A percentile compares a stretch with the other conserved stretches of the same genome.
Conservation (phyloP, 2,888 invertebrate species). For the Microchrysa polita region DNA sequence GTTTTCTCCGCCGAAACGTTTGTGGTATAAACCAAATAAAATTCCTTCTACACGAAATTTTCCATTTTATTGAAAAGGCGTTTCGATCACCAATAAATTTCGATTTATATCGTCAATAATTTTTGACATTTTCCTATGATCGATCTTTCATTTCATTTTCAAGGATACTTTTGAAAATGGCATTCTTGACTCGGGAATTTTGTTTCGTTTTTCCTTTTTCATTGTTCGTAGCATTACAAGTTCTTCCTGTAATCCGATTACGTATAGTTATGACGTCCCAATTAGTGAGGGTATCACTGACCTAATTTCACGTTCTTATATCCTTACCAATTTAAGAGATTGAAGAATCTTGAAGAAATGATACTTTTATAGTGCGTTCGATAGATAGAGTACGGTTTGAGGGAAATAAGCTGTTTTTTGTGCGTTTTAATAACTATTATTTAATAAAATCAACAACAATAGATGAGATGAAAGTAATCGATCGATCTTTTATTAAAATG, state of each 20-base stretch:
- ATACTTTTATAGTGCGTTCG: neutral
- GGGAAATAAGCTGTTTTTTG: neutral
- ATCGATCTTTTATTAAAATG: neutral
- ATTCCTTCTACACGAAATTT: neutral
- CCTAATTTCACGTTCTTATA: neutral
- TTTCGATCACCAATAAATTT: slow-evolving; percentile 15
- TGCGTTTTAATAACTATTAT: neutral
- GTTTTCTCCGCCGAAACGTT: too few relatives aligned
- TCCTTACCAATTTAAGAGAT: neutral
- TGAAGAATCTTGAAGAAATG: neutral
- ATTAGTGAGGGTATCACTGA: slow-evolving; percentile 31
- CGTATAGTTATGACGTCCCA: slow-evolving; percentile 10
- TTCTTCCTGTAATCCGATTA: slow-evolving; percentile 41
- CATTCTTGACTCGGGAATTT: too few relatives aligned
- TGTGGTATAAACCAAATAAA: too few relatives aligned
- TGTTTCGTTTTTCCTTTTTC: neutral
- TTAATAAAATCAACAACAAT: neutral
- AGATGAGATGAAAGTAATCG: slow-evolving; percentile 4
- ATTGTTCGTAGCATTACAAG: slow-evolving; percentile 17
- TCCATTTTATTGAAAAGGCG: neutral
- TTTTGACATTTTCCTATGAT: slow-evolving; percentile 25
- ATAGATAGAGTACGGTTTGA: neutral
- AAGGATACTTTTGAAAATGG: too few relatives aligned
- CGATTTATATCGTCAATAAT: neutral
- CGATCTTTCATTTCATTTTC: slow-evolving; percentile 16